Base-by-base conservation (phyloP, 2,888 invertebrate genomes). In the Lypha dubia region DNA sequence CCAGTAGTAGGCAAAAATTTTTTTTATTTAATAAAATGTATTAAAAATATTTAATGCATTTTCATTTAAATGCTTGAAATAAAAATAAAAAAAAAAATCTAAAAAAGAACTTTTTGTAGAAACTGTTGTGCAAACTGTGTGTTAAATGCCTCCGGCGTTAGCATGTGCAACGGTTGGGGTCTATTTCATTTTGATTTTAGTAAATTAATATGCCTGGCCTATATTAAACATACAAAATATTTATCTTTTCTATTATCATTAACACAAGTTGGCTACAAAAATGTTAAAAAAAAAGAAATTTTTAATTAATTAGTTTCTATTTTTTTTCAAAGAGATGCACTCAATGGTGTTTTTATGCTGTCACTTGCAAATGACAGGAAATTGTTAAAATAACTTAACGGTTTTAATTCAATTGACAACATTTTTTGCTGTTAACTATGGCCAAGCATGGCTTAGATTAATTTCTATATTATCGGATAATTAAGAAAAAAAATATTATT, bases 1-100 rank as follows among this genome's bases (percentile, higher is more conserved):
- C 68, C 58, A 53, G 70, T 71, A 79, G 83, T 75, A 56, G 17
- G 22, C 15, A 28, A 71, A 76, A 53, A 79, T 70, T 75, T 71
- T 56, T n/a, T n/a, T n/a, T n/a, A n/a, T n/a, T 65, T 58, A 56
- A 80, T 44, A 73, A 75, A n/a, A n/a, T n/a, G n/a, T 65, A 65
- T 46, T 75, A 46, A 65, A 60, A 32, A 8, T 24, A 0, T 74
- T 44, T 41, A 7, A 2, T 20, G n/a, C 6, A 20, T 4, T 15
- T 65, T 3, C 6, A 2, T 11, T 1, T 24, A 22, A 1, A 17
- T 1, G 24, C 11, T 24, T 44, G 6, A 28, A 44, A 28, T 15
- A 0, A 17, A 53, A 32, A 51, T 8, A 1, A 62, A 17, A 11
- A 44, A 11, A 58, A 56, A 11, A 15, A 13, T 24, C 3, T 13